Base-by-base conservation (phyloP, 2,797 vertebrate species). In the Leptatherina wallacei region DNA sequence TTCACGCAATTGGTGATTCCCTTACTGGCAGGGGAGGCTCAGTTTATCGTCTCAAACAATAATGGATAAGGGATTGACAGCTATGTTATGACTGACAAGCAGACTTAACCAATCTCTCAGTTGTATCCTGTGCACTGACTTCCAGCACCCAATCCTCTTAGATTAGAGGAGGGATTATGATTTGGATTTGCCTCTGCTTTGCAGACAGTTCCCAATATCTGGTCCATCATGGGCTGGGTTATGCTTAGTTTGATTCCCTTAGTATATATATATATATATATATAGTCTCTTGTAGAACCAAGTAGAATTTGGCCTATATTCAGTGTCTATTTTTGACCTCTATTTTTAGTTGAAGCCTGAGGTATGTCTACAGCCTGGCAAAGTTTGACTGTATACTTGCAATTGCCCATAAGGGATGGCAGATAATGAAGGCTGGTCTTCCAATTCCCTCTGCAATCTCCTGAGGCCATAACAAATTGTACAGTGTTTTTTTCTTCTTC, bases 161-260 rank as follows among this genome's bases (percentile, higher is more conserved):
- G 90, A 91, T 92, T 91, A 91, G 91, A 93, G 93, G 92, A 90
- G 93, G 93, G 89, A 92, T 92, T 93, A 92, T 86, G 74, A 82
- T 86, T 89, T 85, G 86, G 91, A 92, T 93, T 92, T 93, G 83
- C 82, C 78, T 89, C 81, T 83, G 82, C 59, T 85, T 90, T 87
- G 65, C 77, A 74, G 75, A 71, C 62, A 80, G 86, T 65, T 52
- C 73, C 80, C 70, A 82, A 85, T 88, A 85, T 89, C 77, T 87
- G 79, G 61, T 85, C 51, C 69, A 74, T 73, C 57, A 69, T 71
- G 61, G 68, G 69, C 62, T 69, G 27, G 58, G 33, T 61, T 81
- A 40, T 57, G 30, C 24, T 82, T 61, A 65, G 40, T 82, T 75
- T 67, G 38, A 44, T 68, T 77, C 61, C 61, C 49, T 32, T 16